A percentile compares a stretch with the other conserved stretches of the same genome.
Evolutionary conservation across 2,888 invertebrate species (phyloP).

Genomic region (Amorpha juglandis): DNA sequence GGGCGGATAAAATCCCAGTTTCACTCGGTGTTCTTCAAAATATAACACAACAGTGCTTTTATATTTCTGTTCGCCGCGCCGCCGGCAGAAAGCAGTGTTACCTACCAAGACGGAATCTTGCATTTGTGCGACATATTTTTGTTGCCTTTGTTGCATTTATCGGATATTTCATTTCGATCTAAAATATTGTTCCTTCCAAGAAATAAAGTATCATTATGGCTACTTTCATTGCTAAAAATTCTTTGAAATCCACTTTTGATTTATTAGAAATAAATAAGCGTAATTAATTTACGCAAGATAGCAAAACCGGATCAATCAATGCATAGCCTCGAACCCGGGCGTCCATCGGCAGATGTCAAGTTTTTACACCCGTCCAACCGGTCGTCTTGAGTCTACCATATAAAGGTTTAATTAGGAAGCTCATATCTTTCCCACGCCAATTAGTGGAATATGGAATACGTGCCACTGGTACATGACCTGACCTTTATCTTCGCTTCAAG

Average conservation of each 20-base stretch:
- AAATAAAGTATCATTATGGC: not conserved
- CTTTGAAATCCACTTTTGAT: not conserved
- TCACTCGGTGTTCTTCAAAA: too few relatives aligned
- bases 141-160: too few relatives aligned
- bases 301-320: conserved; percentile 15
- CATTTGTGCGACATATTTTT: too few relatives aligned
- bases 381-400: not conserved
- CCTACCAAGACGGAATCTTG: too few relatives aligned
- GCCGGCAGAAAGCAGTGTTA: too few relatives aligned
- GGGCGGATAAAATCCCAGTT: too few relatives aligned
- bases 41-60: too few relatives aligned
- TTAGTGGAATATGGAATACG: not conserved
- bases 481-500: not conserved
- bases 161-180: too few relatives aligned
- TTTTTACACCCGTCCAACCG: conserved; percentile 8
- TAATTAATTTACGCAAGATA: not conserved
- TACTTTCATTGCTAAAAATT: not conserved
- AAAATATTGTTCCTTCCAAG: not conserved
- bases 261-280: not conserved
- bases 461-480: conserved; percentile 5
- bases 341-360: not conserved
- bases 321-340: not conserved
- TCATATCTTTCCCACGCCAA: conserved; percentile 4
- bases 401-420: conserved; percentile 4
- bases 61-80: too few relatives aligned